These are phyloP conservation scores for Sarcoramphus papa DNA, from an alignment of 2,797 vertebrate genomes.

Conservation along the genomic window DNA sequence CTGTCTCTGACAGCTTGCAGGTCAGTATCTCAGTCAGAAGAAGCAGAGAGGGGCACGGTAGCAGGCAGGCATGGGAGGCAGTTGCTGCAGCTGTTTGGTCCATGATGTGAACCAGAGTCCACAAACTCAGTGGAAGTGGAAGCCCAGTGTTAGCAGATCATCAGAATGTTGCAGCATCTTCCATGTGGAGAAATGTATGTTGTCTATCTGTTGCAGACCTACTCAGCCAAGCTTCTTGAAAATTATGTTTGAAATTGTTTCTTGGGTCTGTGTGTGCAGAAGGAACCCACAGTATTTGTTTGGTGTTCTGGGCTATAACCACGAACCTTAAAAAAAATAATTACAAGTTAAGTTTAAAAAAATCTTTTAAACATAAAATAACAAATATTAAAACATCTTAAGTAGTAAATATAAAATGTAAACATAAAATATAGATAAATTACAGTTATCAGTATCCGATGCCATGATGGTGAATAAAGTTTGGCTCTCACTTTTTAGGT, in stretches of 20 bases:
- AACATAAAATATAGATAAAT: neutral
- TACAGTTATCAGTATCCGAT: neutral
- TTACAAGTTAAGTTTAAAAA: neutral
- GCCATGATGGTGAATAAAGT: neutral
- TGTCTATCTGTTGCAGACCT: neutral
- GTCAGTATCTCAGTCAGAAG: neutral
- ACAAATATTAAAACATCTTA: neutral
- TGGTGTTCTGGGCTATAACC: neutral
- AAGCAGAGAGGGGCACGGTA: neutral
- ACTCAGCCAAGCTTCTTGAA: neutral
- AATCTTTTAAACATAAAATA: neutral
- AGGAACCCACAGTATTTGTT: neutral
- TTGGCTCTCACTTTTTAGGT: neutral
- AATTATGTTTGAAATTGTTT: neutral
- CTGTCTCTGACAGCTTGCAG: neutral
- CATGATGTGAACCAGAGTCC: neutral
- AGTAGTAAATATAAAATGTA: neutral
- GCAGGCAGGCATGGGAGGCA: neutral
- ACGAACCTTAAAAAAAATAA: neutral
- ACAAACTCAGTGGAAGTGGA: neutral
- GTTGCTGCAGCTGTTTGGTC: neutral
- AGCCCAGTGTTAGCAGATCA: fast-evolving
- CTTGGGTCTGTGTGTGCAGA: neutral
- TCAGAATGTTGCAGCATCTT: neutral
- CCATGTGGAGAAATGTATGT: no score